A percentile compares a stretch with the other conserved stretches of the same genome.
phyloP scores from a whole-genome alignment of 2,113 vertebrate genomes.

The Hemibagrus wyckioides region DNA sequence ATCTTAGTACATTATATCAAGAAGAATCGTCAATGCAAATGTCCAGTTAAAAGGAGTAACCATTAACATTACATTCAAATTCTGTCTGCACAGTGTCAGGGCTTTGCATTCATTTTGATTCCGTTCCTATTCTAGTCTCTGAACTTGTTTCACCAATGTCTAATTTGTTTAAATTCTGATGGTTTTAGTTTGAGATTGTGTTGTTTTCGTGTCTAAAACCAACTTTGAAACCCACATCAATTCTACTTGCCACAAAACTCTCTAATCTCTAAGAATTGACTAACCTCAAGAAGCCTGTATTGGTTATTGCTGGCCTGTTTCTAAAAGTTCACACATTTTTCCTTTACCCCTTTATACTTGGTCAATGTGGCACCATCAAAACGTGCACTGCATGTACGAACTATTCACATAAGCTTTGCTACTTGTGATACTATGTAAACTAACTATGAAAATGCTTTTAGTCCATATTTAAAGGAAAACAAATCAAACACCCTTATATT shows the following conservation, averaged over 20 bases:
- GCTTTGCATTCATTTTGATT: neutral
- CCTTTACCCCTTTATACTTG: neutral
- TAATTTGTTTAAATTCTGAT: neutral
- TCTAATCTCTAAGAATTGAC: neutral
- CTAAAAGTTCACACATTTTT: neutral
- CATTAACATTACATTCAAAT: neutral
- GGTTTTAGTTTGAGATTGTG: neutral
- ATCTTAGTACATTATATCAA: neutral
- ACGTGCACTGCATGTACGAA: neutral
- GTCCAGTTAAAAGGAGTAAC: neutral
- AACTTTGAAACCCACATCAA: neutral
- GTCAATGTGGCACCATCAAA: neutral
- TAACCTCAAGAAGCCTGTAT: neutral
- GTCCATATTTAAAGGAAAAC: neutral
- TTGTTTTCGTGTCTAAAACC: neutral
- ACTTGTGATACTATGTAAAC: neutral
- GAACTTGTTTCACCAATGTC: neutral
- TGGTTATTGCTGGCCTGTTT: neutral
- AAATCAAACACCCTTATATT: neutral
- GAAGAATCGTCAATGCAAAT: neutral
- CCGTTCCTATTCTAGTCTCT: neutral
- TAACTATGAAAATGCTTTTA: neutral
- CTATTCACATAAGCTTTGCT: neutral
- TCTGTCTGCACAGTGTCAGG: neutral
- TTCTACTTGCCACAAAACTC: neutral